These are phyloP conservation scores for Sparidentex hasta DNA, from an alignment of 2,797 vertebrate genomes.

Conservation along the genomic window DNA sequence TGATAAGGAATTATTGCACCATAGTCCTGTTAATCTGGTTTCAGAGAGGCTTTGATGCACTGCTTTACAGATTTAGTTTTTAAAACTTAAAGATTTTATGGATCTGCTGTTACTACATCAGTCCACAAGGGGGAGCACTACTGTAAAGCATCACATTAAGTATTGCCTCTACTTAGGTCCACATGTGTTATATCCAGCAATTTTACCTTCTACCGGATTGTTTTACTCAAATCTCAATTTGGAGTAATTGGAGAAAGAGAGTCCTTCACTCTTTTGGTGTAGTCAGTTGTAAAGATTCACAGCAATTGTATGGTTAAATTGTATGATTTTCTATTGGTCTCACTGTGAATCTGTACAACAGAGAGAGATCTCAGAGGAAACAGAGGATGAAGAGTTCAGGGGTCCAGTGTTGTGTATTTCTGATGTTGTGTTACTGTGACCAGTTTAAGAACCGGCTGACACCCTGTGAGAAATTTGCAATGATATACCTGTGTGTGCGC, in stretches of 20 bases:
- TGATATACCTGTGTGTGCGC: neutral
- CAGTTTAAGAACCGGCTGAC: neutral
- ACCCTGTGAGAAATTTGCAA: constrained; percentile 30
- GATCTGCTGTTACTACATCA: constrained; percentile 21
- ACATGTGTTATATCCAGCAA: constrained; percentile 28
- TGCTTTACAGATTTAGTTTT: constrained; percentile 72
- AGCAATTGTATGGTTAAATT: constrained; percentile 30
- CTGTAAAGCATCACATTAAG: constrained; percentile 76
- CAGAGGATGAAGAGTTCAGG: constrained; percentile 42
- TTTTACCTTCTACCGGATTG: constrained; percentile 72
- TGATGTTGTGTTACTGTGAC: neutral
- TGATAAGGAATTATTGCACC: constrained; percentile 86
- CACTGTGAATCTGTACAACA: constrained; percentile 78
- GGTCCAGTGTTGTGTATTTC: constrained; percentile 35
- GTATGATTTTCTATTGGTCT: constrained; percentile 23
- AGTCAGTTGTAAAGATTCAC: constrained; percentile 75
- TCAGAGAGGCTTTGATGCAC: constrained; percentile 71
- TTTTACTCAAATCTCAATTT: constrained; percentile 47
- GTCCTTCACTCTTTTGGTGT: constrained; percentile 13
- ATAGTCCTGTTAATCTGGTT: constrained; percentile 74
- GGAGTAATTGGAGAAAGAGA: constrained; percentile 33
- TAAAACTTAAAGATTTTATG: neutral
- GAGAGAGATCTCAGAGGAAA: constrained; percentile 66
- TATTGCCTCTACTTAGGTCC: constrained; percentile 34
- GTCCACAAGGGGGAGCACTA: constrained; percentile 73